Evolutionary conservation across 1,140 invertebrate species (phyloP).

Genomic region (Muscidifurax raptorellus): DNA sequence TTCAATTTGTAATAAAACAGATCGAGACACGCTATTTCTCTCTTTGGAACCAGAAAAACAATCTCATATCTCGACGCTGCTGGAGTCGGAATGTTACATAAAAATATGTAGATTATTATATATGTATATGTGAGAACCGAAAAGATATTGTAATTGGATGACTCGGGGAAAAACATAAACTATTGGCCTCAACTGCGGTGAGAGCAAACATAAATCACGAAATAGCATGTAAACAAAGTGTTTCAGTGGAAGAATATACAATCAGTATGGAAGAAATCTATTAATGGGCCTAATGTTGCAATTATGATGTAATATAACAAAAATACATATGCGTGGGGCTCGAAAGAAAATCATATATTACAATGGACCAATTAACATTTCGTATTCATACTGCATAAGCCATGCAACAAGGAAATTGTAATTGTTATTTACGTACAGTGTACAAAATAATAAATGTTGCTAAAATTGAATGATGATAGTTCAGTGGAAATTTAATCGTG

Average conservation of each 20-base stretch:
- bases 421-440: conserved; percentile 48
- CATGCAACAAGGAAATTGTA: conserved; percentile 35
- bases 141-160: neutral
- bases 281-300: conserved; percentile 19
- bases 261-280: neutral
- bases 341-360: conserved; percentile 32
- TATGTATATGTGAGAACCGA: conserved; percentile 1
- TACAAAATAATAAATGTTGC: conserved; percentile 50
- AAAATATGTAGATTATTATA: conserved; percentile 15
- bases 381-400: conserved; percentile 35
- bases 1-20: neutral
- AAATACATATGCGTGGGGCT: neutral
- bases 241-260: conserved; percentile 20
- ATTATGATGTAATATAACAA: conserved; percentile 34
- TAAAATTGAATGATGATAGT: conserved; percentile 33
- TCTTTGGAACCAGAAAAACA: neutral
- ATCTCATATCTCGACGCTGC: conserved; percentile 6
- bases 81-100: neutral
- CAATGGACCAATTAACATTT: conserved; percentile 50
- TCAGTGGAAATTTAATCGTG: neutral
- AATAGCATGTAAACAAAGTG: conserved; percentile 11
- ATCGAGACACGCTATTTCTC: too few species aligned
- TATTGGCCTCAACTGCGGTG: neutral
- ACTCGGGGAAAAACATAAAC: neutral
- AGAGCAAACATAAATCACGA: neutral